phyloP scores from a whole-genome alignment of 2,113 vertebrate species.

The Bombycilla garrulus region DNA sequence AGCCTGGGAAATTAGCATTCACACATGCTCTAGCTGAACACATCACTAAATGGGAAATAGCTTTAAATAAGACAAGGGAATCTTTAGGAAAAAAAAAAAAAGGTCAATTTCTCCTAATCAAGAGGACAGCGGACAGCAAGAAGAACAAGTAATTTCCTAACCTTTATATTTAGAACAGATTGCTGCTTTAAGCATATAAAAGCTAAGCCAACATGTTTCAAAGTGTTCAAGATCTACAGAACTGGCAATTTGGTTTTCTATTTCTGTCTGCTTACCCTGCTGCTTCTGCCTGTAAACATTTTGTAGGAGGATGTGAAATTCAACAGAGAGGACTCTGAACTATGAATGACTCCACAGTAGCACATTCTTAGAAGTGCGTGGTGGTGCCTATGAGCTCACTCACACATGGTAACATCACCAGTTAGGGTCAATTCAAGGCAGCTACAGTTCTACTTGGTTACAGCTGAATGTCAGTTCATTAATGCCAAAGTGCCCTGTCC shows the following conservation, averaged over 20 bases:
- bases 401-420: background rate
- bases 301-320: slow-evolving; percentile 55
- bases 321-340: slow-evolving; percentile 14
- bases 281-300: slow-evolving; percentile 43
- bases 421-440: background rate
- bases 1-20: background rate
- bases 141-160: slow-evolving; percentile 26
- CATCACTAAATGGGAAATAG: background rate
- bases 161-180: background rate
- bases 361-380: slow-evolving; percentile 26
- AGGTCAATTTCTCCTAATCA: background rate
- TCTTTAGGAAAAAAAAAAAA: background rate
- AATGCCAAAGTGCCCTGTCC: background rate
- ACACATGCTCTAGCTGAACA: background rate
- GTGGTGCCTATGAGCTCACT: slow-evolving; percentile 47
- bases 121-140: background rate
- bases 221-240: slow-evolving; percentile 22
- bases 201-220: slow-evolving; percentile 38
- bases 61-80: background rate
- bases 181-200: slow-evolving; percentile 40
- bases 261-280: slow-evolving; percentile 57
- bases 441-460: background rate
- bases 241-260: slow-evolving; percentile 59
- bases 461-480: background rate
- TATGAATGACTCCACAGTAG: slow-evolving; percentile 24